Conservation (phyloP, 2,888 invertebrate genomes). For the Eueremaeus valkanovi region DNA sequence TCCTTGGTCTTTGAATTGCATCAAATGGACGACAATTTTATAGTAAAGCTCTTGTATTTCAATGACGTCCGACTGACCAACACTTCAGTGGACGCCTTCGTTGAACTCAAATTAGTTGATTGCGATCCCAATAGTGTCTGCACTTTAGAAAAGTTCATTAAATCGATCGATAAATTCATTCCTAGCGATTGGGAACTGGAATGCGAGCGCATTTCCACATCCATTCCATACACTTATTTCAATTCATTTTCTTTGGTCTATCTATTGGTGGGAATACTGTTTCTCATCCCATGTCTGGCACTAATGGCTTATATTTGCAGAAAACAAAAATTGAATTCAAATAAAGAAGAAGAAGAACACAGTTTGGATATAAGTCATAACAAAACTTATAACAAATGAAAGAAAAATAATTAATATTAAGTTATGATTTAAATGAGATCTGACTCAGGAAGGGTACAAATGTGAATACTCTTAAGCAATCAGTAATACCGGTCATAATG, state of each 20-base stretch:
- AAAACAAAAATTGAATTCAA: too few relatives aligned
- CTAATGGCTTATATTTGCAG: too few relatives aligned
- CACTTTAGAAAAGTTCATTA: background rate
- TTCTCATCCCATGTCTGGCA: too few relatives aligned
- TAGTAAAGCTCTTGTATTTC: background rate
- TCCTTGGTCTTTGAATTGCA: conserved; percentile 34
- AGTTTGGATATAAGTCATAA: too few relatives aligned
- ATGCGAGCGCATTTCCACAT: background rate
- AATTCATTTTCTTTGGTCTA: conserved; percentile 4
- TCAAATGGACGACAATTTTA: background rate
- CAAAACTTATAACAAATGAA: too few relatives aligned
- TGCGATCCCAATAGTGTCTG: background rate
- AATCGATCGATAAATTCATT: background rate
- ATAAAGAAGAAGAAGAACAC: too few relatives aligned
- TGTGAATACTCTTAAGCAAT: too few relatives aligned
- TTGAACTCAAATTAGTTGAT: background rate
- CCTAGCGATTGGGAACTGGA: background rate
- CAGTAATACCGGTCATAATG: too few relatives aligned
- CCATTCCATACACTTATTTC: background rate
- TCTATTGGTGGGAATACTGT: too few relatives aligned
- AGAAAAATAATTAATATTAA: too few relatives aligned
- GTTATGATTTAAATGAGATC: too few relatives aligned
- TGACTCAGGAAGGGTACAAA: too few relatives aligned
- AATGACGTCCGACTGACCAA: background rate
- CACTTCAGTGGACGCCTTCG: background rate